A percentile compares a stretch with the other conserved stretches of the same genome.
Evolutionary conservation across 1,140 invertebrate genomes (phyloP).

Genomic region (Bicyclus anynana): DNA sequence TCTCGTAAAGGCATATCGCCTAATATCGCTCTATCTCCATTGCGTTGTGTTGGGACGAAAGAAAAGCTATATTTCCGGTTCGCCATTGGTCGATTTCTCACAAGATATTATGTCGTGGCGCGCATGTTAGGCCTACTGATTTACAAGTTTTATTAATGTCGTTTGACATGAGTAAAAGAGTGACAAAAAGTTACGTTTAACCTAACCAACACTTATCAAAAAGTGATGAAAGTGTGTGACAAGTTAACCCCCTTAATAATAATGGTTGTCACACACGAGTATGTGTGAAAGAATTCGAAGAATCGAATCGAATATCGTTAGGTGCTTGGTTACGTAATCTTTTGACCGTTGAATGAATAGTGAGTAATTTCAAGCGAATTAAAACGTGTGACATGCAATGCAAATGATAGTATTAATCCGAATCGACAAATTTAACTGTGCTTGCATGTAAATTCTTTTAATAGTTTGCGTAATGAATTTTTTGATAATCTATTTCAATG

Average conservation of each 20-base stretch:
- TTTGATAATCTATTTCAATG: neutral
- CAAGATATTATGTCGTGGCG: too few relatives aligned
- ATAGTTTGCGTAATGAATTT: neutral
- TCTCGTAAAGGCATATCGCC: too few relatives aligned
- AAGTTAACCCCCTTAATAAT: constrained; percentile 10
- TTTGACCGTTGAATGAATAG: neutral
- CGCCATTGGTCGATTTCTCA: too few relatives aligned
- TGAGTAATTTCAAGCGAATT: neutral
- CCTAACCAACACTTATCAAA: too few relatives aligned
- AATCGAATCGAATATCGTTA: constrained; percentile 14
- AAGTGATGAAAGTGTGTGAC: too few relatives aligned
- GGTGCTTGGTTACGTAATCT: constrained; percentile 5
- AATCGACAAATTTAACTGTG: neutral
- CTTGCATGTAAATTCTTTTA: neutral
- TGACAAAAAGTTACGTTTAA: too few relatives aligned
- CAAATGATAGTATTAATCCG: neutral
- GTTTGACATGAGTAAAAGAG: too few relatives aligned
- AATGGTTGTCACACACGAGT: neutral
- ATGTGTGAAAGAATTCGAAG: constrained; percentile 17
- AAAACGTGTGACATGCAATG: neutral
- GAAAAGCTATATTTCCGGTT: too few relatives aligned
- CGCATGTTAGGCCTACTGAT: too few relatives aligned
- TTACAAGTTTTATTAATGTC: too few relatives aligned
- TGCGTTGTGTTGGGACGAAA: too few relatives aligned
- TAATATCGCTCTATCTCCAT: too few relatives aligned